Base-by-base conservation (phyloP, 1,140 invertebrate genomes). In the Dendrolimus kikuchii region DNA sequence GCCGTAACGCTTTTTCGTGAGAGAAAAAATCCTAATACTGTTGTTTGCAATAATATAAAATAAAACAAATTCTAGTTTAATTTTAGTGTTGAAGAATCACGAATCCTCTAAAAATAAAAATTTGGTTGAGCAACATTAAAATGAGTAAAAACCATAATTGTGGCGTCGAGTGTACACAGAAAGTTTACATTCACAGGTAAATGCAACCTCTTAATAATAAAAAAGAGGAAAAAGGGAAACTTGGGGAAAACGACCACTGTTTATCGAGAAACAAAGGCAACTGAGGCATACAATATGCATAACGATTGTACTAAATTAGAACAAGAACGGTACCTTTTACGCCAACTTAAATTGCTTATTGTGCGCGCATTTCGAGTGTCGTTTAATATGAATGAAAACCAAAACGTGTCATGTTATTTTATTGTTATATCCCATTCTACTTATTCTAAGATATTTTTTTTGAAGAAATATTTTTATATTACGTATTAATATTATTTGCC, bases 301-400 rank as follows among this genome's bases (percentile, higher is more conserved):
- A 77, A 79, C 67, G 71, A 77, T 78, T 72, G 71, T 75, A 73
- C 72, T 82, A 75, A 82, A 82, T 80, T 80, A 77, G 74, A 59
- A 66, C 66, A 60, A 66, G 60, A 68, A 72, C 60, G 54, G 68
- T 59, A 64, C 66, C 60, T 71, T 77, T 78, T 77, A 67, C 59
- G 60, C 65, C 52, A 56, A 77, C 70, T 75, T 63, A 71, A 73
- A 82, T 75, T 78, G 73, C 70, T 75, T 77, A 78, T 77, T 75
- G 68, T 71, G 58, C 56, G 57, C 58, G 49, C 49, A 77, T 75
- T 68, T 64, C 64, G 62, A 65, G 59, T 66, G 23, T 66, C 54
- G 39, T 46, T 23, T 37, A 49, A 38, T 23, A 23, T 23, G 23
- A 23, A 23, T 23, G 23, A 23, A 23, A 23, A 23, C 23, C 23